Percentiles rank a stretch among this genome's conserved stretches.
Evolutionary conservation across 2,113 vertebrate species (phyloP).

Genomic region (Calyptommatus sinebrachiatus): DNA sequence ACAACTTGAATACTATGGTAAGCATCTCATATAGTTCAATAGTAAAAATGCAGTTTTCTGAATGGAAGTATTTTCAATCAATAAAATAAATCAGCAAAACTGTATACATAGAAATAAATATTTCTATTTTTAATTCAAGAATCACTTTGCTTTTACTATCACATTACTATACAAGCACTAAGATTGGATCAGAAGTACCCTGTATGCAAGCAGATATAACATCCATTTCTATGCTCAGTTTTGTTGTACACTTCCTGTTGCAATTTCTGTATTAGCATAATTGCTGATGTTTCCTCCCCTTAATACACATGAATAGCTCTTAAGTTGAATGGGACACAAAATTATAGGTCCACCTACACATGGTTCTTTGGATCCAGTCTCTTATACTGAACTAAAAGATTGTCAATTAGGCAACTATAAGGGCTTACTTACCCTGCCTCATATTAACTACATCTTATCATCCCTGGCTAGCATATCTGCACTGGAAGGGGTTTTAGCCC

Average conservation of each 20-base stretch:
- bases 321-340: background rate
- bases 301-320: background rate
- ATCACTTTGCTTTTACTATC: background rate
- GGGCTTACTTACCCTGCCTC: too few species aligned
- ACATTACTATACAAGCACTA: background rate
- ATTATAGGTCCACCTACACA: background rate
- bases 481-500: too few species aligned
- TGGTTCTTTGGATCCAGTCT: slow-evolving; percentile 25
- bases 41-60: slow-evolving; percentile 30
- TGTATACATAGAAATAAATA: slow-evolving; percentile 56
- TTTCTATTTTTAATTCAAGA: background rate
- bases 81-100: slow-evolving; percentile 40
- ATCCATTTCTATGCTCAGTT: background rate
- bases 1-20: background rate
- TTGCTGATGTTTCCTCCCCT: too few species aligned
- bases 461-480: too few species aligned
- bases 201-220: background rate
- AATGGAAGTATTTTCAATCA: slow-evolving; percentile 30
- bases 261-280: background rate
- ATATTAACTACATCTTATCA: too few species aligned
- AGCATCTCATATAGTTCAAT: slow-evolving; percentile 40
- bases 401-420: slow-evolving; percentile 27
- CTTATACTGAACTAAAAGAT: slow-evolving; percentile 21
- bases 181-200: background rate
- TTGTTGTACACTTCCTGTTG: background rate